Evolutionary conservation across 2,888 invertebrate genomes (phyloP), one percentile per base, ranked within the genome.

Genomic region (Nebria salina): DNA sequence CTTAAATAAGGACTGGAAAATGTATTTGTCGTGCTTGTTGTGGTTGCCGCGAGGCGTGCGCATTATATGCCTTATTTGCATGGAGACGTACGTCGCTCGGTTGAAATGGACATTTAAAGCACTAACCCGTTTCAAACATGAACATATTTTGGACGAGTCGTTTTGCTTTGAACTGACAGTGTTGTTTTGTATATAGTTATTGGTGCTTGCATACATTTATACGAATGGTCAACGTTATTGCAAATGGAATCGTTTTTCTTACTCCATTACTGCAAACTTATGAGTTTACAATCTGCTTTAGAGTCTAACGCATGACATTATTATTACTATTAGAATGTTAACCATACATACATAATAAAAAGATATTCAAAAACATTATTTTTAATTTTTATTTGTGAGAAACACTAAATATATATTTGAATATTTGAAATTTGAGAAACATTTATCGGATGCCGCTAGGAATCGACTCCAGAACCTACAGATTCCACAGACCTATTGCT

Each of bases 71-170:
- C 66, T 66, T 66, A 66, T 66, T 5, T 66, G 66, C 66, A 66
- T 66, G 66, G 66, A 66, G 66, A 66, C 66, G 66, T 66, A 66
- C n/a, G 66, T 34, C 34, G 34, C 4, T 66, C 66, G 66, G 66
- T 66, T 25, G 6, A 66, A 66, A 66, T 66, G 66, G 66, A 66
- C 66, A 66, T 66, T 66, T 66, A 66, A 66, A 25, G 15, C 66
- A 8, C 13, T 25, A 11, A 15, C 20, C 15, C 25, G 66, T 15
- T 66, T 25, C 20, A 15, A 66, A 25, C 66, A 66, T 66, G 66
- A 66, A 66, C 66, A 66, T 66, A 66, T 66, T 66, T 66, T 66
- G 66, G 66, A 66, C 66, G 66, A 66, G 66, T 25, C 66, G 66
- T 66, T 66, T 66, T 66, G n/a, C 66, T 66, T 66, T 66, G 66